Evolutionary conservation across 2,113 vertebrate species (phyloP).

Genomic region (Actenoides hombroni): DNA sequence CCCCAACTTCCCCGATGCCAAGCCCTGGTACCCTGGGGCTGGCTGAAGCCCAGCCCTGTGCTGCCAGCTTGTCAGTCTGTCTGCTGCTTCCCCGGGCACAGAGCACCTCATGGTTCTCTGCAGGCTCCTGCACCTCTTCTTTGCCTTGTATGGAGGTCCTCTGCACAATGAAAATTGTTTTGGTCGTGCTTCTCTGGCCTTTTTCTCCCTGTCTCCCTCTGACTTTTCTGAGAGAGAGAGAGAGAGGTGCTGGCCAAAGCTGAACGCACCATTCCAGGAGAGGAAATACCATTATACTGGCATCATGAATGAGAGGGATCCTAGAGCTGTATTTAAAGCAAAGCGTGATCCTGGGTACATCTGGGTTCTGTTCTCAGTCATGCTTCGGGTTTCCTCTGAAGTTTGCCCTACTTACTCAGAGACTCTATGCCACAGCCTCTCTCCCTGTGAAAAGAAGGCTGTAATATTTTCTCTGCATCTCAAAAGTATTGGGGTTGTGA

Average conservation of each 20-base stretch:
- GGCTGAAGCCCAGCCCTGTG: background rate
- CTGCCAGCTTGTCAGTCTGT: background rate
- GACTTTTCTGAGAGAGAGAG: background rate
- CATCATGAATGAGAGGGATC: constrained; percentile 34
- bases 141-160: constrained; percentile 37
- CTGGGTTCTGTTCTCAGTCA: constrained; percentile 38
- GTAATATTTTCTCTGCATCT: background rate
- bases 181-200: background rate
- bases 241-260: constrained; percentile 1
- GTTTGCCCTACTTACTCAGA: constrained; percentile 7
- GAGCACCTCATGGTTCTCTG: background rate
- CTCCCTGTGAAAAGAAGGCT: background rate
- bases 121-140: background rate
- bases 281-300: constrained; percentile 67
- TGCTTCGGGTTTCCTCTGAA: constrained; percentile 19
- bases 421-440: background rate
- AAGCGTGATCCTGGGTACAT: constrained; percentile 30
- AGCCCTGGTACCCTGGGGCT: background rate
- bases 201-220: constrained; percentile 4
- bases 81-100: background rate
- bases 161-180: background rate
- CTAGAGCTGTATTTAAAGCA: constrained; percentile 30
- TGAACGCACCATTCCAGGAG: constrained; percentile 23
- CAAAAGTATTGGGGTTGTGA: background rate
- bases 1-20: background rate